Base-by-base conservation (phyloP, 2,113 vertebrate species). In the Calypte anna region DNA sequence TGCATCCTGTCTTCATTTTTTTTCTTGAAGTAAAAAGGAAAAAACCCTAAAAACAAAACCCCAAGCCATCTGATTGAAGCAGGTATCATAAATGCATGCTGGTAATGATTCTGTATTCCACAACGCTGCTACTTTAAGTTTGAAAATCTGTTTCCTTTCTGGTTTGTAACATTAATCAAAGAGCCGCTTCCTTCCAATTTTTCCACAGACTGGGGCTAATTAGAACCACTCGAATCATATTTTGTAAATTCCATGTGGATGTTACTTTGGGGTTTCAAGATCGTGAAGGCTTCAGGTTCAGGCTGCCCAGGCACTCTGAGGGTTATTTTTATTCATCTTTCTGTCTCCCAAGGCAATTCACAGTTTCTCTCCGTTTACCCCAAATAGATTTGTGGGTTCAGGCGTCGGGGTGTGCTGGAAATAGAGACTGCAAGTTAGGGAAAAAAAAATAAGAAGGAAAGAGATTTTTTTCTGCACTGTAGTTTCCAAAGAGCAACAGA, bases 81-180 rank as follows among this genome's bases (percentile, higher is more conserved):
- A 96, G 93, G 91, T 96, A 93, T 48, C 87, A 51, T 82, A 86
- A 91, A 81, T 70, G 88, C 43, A 24, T 57, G 62, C 80, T 91
- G 63, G 74, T 91, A 83, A 91, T 68, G 86, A 88, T 94, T 90
- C 94, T 63, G 61, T 90, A 84, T 96, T 96, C 93, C 91, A 92
- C 92, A 90, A 55, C 79, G 89, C 92, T 94, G 87, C 85, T 96
- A 92, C 95, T 97, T 94, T 96, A 96, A 97, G 96, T 97, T 97
- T 81, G 93, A 93, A 96, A 97, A 97, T 95, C 88, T 91, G 88
- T 90, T 96, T 93, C 91, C 82, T 95, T 91, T 96, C 90, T 93
- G 89, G 48, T 94, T 97, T 90, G 93, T 79, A 78, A 80, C 72
- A 51, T 80, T 93, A 94, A 87, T 94, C 55, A 90, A 95, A 92